phyloP scores from a whole-genome alignment of 2,113 vertebrate genomes.

The Rattus rattus region DNA sequence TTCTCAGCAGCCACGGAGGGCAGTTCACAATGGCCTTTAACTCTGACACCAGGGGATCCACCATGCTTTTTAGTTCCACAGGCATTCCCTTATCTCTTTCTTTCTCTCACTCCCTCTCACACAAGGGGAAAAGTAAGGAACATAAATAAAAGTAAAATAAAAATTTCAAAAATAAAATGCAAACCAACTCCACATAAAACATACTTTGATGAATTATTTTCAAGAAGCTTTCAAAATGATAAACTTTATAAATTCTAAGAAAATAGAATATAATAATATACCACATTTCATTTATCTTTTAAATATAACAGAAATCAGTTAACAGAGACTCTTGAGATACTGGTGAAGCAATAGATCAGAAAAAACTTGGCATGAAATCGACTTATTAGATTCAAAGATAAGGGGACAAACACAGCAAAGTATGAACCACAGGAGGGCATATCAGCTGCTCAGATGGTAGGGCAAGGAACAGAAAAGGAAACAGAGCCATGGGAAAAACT shows the following conservation, averaged over 20 bases:
- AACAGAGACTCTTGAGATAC: not conserved
- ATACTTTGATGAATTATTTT: not conserved
- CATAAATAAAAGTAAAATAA: not conserved
- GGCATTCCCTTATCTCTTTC: too few species aligned
- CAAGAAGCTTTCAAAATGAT: not conserved
- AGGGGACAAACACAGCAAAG: not conserved
- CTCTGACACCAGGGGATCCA: not conserved
- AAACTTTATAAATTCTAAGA: not conserved
- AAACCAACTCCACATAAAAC: not conserved
- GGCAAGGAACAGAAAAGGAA: not conserved
- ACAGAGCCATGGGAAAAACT: not conserved
- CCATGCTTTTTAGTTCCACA: not conserved
- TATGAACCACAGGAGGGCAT: not conserved
- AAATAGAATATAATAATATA: not conserved
- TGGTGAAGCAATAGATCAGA: not conserved
- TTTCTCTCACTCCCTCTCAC: too few species aligned
- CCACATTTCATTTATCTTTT: not conserved
- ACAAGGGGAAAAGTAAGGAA: not conserved
- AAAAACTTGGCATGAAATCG: not conserved
- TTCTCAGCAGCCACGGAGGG: not conserved
- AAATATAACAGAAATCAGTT: not conserved
- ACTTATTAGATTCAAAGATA: not conserved
- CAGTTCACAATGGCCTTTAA: not conserved
- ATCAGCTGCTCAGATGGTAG: not conserved
- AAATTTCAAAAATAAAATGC: too few species aligned